phyloP scores from a whole-genome alignment of 2,113 vertebrate species.

The Corynorhinus townsendii region DNA sequence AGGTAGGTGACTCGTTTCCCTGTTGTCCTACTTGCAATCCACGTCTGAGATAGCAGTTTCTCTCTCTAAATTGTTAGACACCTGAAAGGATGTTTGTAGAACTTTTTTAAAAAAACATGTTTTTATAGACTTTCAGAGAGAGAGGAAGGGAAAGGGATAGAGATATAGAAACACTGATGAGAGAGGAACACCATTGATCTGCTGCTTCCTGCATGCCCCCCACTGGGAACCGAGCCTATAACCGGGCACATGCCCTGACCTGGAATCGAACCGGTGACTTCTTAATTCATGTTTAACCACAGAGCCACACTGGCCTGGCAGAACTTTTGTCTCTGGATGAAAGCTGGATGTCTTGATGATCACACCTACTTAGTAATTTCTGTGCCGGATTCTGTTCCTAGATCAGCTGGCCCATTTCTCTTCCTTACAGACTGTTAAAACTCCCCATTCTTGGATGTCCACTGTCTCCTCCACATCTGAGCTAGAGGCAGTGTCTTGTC shows the following conservation, averaged over 20 bases:
- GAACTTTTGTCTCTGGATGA: background rate
- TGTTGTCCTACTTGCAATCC: background rate
- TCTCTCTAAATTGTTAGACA: background rate
- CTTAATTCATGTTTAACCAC: too few relatives aligned
- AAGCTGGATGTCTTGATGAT: background rate
- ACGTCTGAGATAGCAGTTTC: background rate
- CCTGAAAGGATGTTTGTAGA: background rate
- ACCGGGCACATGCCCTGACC: too few relatives aligned
- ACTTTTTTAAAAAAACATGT: background rate
- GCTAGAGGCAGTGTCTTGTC: background rate
- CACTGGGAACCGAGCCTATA: too few relatives aligned
- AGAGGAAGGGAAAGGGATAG: too few relatives aligned
- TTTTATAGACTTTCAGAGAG: too few relatives aligned
- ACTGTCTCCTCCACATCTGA: background rate
- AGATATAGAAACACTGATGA: too few relatives aligned
- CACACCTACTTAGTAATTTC: background rate
- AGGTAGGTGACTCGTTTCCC: background rate
- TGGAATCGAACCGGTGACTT: too few relatives aligned
- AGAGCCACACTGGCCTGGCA: background rate
- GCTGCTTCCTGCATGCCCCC: too few relatives aligned
- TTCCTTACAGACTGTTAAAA: background rate
- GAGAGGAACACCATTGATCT: too few relatives aligned
- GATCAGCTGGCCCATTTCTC: background rate
- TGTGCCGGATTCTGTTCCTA: background rate
- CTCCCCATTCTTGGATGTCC: background rate